Evolutionary conservation across 2,888 invertebrate genomes (phyloP), one percentile per base, ranked within the genome.

Genomic region (Diarsia mendica): DNA sequence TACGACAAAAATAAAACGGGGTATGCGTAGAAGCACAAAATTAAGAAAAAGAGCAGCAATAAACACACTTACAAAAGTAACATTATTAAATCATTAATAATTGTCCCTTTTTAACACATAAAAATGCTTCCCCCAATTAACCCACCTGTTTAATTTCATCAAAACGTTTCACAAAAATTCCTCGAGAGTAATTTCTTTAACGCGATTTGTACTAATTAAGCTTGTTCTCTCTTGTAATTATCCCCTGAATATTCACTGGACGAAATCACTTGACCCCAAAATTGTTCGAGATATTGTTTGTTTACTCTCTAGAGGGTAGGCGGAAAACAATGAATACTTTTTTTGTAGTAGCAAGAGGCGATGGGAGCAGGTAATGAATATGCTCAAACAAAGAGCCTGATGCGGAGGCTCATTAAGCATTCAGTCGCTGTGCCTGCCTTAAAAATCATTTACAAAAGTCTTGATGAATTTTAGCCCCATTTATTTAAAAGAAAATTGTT

Each of bases 321-420:
- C 85, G 86, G 84, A 86, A 90, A 93, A 94, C 93, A 94, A 94
- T 91, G 88, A 92, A 92, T 89, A 90, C 85, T 93, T 94, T 94
- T 75, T 85, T 94, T 94, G 92, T 90, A 90, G 39, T 39, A 92
- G 92, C 92, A 92, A 91, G 93, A 90, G 90, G 90, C 90, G 91
- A 91, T 92, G 93, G 91, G 82, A 88, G 88, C 93, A 94, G 94
- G 94, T 95, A 95, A 95, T 96, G 95, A 95, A 95, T 95, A 95
- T 94, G 92, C 94, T 91, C 92, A 90, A 95, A 95, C 95, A 96
- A 95, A 95, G 94, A 88, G 83, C 90, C 91, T 88, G 91, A 94
- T 93, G 90, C 92, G 89, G 89, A 88, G 90, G 87, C 94, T 95
- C 95, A 95, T 96, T 95, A 95, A 91, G 92, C 89, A 95, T 96